These are phyloP conservation scores for Oceanodroma tethys DNA, from an alignment of 2,113 vertebrate genomes.

Conservation along the genomic window DNA sequence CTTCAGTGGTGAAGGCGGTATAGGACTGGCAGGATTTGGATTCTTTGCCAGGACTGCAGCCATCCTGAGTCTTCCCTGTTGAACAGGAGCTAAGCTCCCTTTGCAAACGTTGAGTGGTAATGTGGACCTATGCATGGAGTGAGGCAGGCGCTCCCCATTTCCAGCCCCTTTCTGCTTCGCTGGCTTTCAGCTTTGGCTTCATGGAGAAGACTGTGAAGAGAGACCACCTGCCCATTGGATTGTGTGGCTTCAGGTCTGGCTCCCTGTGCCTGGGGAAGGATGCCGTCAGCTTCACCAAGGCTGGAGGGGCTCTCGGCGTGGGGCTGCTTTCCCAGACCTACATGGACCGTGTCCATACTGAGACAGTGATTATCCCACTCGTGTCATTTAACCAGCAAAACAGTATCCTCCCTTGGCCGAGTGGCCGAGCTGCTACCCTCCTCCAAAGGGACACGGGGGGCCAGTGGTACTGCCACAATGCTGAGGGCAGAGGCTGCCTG, in stretches of 20 bases:
- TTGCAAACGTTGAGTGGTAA: background rate
- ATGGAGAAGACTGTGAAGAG: conserved; percentile 77
- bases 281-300: conserved; percentile 84
- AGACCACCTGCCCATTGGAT: conserved; percentile 73
- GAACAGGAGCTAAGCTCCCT: background rate
- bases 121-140: background rate
- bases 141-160: background rate
- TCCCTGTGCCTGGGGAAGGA: conserved; percentile 83
- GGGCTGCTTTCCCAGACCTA: conserved; percentile 83
- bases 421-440: too few species aligned
- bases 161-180: background rate
- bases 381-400: conserved; percentile 81
- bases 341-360: conserved; percentile 76
- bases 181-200: conserved; percentile 79
- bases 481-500: background rate
- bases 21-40: background rate
- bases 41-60: background rate
- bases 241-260: conserved; percentile 84
- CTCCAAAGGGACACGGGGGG: too few species aligned
- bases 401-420: conserved; percentile 73
- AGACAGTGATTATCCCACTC: conserved; percentile 82
- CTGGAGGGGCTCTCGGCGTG: conserved; percentile 76
- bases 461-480: background rate
- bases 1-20: background rate
- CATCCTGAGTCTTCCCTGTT: background rate